These are phyloP conservation scores for Drosophila sechellia DNA, from an alignment of 1,140 invertebrate genomes.

Conservation along the genomic window DNA sequence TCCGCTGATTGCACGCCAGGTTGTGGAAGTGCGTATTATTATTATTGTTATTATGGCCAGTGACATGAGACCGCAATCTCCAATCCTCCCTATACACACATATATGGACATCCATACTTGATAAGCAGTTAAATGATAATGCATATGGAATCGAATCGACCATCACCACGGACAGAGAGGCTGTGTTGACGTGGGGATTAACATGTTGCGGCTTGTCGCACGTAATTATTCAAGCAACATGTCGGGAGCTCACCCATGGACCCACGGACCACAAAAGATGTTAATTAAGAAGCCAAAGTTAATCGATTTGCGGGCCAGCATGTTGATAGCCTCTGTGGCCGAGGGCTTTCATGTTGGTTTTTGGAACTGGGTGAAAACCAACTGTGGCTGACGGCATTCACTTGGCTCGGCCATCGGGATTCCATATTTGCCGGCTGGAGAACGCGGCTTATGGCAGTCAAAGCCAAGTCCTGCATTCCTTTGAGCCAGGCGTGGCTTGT, in stretches of 20 bases:
- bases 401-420: background rate
- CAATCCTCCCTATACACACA: background rate
- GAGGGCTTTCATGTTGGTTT: constrained; percentile 45
- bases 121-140: constrained; percentile 46
- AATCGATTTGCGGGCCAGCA: constrained; percentile 68
- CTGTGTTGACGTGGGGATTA: constrained; percentile 50
- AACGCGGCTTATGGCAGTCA: constrained; percentile 34
- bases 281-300: constrained; percentile 79
- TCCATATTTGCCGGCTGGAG: constrained; percentile 8
- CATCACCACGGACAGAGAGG: background rate
- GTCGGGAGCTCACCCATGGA: constrained; percentile 17
- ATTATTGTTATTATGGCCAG: constrained; percentile 54
- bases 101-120: constrained; percentile 21
- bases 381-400: constrained; percentile 38
- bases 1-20: constrained; percentile 33
- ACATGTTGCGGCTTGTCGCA: constrained; percentile 51
- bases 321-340: constrained; percentile 37
- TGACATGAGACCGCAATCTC: background rate
- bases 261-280: constrained; percentile 61
- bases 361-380: constrained; percentile 2
- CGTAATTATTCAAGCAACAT: constrained; percentile 55
- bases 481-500: constrained; percentile 5
- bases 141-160: constrained; percentile 29
- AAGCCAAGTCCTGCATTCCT: constrained; percentile 23
- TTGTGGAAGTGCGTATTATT: constrained; percentile 22